A percentile compares a stretch with the other conserved stretches of the same genome.
These are phyloP conservation scores for Drosophila subsilvestris DNA, from an alignment of 2,888 invertebrate species.

Conservation along the genomic window DNA sequence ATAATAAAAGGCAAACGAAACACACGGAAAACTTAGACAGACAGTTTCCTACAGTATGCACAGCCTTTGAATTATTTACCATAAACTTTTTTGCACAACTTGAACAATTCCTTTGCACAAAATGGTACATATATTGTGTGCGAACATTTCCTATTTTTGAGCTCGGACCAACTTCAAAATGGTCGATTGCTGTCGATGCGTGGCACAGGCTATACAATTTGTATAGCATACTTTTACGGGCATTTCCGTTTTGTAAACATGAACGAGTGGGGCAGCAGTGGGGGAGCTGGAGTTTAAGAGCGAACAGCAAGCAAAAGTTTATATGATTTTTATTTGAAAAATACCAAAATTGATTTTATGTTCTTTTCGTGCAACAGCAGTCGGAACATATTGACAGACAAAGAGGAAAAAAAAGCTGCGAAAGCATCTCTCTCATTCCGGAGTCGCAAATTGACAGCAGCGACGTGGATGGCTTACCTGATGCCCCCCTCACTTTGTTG, in stretches of 20 bases:
- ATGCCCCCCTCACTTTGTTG: conserved; percentile 28
- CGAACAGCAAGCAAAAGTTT: conserved; percentile 55
- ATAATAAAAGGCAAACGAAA: conserved; percentile 30
- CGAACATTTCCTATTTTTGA: conserved; percentile 9
- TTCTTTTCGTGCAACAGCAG: conserved; percentile 23
- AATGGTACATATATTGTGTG: conserved; percentile 28
- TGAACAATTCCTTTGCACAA: conserved; percentile 44
- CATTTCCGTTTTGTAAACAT: conserved; percentile 71
- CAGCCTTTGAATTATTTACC: conserved; percentile 67
- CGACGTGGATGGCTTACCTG: conserved; percentile 25
- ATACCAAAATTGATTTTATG: conserved; percentile 61
- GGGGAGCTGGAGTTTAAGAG: conserved; percentile 1
- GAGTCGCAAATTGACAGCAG: conserved; percentile 37
- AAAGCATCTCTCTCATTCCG: conserved; percentile 10
- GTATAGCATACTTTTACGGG: conserved; percentile 72
- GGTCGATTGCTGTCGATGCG: conserved; percentile 66
- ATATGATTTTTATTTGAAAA: conserved; percentile 69
- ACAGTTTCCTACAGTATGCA: conserved; percentile 40
- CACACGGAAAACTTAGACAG: conserved; percentile 24
- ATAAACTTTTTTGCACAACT: conserved; percentile 53
- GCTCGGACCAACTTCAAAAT: conserved; percentile 27
- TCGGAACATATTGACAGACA: conserved; percentile 8
- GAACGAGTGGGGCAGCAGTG: conserved; percentile 11
- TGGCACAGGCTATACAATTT: conserved; percentile 59
- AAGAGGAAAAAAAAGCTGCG: neutral